These are phyloP conservation scores for Salarias fasciatus DNA, from an alignment of 2,797 vertebrate genomes.

Conservation along the genomic window DNA sequence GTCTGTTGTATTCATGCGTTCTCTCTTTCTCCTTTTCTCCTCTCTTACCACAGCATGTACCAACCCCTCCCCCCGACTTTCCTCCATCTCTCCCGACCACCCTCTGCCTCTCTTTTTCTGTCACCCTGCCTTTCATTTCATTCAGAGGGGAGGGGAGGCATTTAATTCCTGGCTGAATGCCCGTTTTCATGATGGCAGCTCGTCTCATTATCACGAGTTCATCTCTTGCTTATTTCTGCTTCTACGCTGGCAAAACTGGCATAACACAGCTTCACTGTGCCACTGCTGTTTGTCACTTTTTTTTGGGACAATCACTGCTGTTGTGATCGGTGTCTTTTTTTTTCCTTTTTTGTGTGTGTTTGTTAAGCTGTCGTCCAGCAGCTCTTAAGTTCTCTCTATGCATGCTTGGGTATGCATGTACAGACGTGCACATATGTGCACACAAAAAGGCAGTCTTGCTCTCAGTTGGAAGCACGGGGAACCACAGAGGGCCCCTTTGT, in stretches of 20 bases:
- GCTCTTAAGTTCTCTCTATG: slow-evolving; percentile 2
- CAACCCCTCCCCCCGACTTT: slow-evolving; percentile 39
- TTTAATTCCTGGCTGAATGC: slow-evolving; percentile 81
- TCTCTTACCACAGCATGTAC: slow-evolving; percentile 33
- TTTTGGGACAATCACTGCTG: not conserved
- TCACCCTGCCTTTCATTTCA: slow-evolving; percentile 61
- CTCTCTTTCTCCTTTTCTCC: slow-evolving; percentile 43
- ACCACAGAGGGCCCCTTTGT: slow-evolving; percentile 32
- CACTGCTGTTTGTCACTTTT: slow-evolving; percentile 20
- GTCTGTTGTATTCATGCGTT: slow-evolving; percentile 27
- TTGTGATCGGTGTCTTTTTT: not conserved
- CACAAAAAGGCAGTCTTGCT: slow-evolving; percentile 30
- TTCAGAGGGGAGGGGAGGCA: slow-evolving; percentile 57
- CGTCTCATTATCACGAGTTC: slow-evolving; percentile 66
- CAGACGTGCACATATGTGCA: slow-evolving; percentile 8
- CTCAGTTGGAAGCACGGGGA: slow-evolving; percentile 24
- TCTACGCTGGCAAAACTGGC: slow-evolving; percentile 27
- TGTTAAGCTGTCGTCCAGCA: slow-evolving; percentile 8
- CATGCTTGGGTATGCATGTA: not conserved
- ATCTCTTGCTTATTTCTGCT: slow-evolving; percentile 47
- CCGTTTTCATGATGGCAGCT: slow-evolving; percentile 73
- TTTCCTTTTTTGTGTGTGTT: slow-evolving; percentile 20
- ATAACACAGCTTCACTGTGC: slow-evolving; percentile 16
- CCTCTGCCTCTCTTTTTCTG: slow-evolving; percentile 40
- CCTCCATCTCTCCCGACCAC: slow-evolving; percentile 28